These are phyloP conservation scores for Steromphala cineraria DNA, from an alignment of 2,888 invertebrate species.

Conservation along the genomic window DNA sequence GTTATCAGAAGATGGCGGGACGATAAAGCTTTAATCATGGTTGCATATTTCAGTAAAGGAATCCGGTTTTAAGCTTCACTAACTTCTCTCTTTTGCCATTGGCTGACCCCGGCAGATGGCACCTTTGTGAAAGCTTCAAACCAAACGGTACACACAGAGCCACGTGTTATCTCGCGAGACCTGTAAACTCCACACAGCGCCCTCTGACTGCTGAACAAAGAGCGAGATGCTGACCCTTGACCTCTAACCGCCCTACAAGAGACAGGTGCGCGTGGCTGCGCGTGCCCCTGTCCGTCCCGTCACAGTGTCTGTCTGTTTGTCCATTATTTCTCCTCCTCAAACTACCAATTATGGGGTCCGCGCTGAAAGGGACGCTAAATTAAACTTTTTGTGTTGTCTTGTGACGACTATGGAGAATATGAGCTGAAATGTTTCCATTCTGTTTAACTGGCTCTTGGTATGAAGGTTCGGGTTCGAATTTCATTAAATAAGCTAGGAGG, in stretches of 20 bases:
- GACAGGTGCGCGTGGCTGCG: slow-evolving; percentile 5
- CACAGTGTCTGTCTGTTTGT: background rate
- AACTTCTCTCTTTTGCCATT: too few species aligned
- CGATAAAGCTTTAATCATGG: too few species aligned
- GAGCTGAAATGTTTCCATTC: background rate
- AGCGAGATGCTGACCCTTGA: background rate
- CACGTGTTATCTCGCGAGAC: background rate
- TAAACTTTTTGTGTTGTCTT: background rate
- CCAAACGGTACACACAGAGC: too few species aligned
- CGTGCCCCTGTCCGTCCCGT: background rate
- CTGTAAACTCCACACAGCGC: background rate
- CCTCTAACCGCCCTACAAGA: background rate
- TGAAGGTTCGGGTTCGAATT: too few species aligned
- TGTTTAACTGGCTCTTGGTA: too few species aligned
- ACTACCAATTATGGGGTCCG: background rate
- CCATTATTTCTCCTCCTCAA: background rate
- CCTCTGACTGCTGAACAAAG: background rate
- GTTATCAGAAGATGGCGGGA: too few species aligned
- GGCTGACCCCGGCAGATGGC: too few species aligned
- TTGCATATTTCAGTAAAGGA: too few species aligned
- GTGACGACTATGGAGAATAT: background rate
- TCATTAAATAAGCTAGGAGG: too few species aligned
- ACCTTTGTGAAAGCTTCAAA: too few species aligned
- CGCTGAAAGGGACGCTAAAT: background rate
- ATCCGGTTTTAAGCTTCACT: too few species aligned